These are phyloP conservation scores for Olivierus martensii DNA, from an alignment of 1,140 invertebrate genomes.

Conservation along the genomic window DNA sequence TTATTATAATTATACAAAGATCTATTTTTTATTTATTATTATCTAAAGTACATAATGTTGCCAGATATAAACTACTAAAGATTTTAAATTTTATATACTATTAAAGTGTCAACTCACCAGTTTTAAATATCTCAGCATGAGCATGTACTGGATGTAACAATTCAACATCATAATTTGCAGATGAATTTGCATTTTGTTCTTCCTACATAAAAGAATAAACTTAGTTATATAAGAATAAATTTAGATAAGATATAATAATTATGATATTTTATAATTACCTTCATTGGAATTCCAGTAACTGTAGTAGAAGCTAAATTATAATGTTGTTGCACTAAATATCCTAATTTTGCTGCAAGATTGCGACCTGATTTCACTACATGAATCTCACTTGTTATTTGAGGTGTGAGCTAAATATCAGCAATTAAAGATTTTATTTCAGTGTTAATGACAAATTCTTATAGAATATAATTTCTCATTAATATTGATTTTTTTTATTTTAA, in stretches of 20 bases:
- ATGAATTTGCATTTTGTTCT: slow-evolving; percentile 94
- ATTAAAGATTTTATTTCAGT: too few species aligned
- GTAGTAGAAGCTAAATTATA: slow-evolving; percentile 89
- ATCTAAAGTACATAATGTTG: too few species aligned
- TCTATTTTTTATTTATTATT: too few species aligned
- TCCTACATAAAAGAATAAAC: slow-evolving; percentile 38
- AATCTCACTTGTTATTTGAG: slow-evolving; percentile 49
- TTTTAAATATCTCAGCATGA: slow-evolving; percentile 59
- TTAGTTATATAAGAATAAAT: background rate
- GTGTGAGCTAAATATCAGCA: slow-evolving; percentile 47
- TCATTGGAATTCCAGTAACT: slow-evolving; percentile 97
- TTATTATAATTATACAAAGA: background rate
- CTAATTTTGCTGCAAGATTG: slow-evolving; percentile 32
- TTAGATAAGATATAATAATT: too few species aligned
- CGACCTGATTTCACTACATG: slow-evolving; percentile 49
- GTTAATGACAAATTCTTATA: too few species aligned
- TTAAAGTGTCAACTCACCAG: background rate
- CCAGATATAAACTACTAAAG: too few species aligned
- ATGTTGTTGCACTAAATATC: slow-evolving; percentile 42
- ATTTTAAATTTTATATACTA: too few species aligned
- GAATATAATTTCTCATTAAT: too few species aligned
- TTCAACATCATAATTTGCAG: slow-evolving; percentile 96
- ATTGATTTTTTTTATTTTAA: too few species aligned
- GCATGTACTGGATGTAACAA: slow-evolving; percentile 75
- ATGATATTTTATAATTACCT: slow-evolving; percentile 32